Evolutionary conservation across 1,140 invertebrate species (phyloP).

Genomic region (Drosophila baimaii): DNA sequence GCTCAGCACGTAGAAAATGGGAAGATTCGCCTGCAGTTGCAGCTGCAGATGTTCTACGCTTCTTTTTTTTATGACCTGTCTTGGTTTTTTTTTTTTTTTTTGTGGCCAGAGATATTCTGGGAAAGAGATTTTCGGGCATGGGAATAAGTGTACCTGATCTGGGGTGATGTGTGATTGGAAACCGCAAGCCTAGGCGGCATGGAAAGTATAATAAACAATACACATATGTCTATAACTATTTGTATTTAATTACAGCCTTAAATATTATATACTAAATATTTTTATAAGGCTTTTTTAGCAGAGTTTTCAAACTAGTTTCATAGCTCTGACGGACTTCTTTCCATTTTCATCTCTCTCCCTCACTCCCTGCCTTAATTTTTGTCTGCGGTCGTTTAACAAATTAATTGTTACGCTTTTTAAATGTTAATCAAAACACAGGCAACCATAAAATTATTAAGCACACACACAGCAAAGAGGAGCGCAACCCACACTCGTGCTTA

Average conservation of each 20-base stretch:
- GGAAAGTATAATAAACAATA: background rate
- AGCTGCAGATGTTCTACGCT: constrained; percentile 9
- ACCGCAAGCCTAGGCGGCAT: background rate
- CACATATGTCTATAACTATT: too few relatives aligned
- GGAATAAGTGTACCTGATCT: constrained; percentile 25
- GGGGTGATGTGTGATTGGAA: constrained; percentile 3
- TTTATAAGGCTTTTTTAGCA: background rate
- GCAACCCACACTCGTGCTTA: constrained; percentile 1
- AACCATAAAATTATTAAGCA: constrained; percentile 48
- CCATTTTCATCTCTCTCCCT: background rate
- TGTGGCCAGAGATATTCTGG: background rate
- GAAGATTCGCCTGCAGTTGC: constrained; percentile 17
- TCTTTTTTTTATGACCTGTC: constrained; percentile 1
- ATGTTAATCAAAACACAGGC: constrained; percentile 76
- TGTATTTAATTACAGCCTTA: too few relatives aligned
- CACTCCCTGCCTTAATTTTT: too few relatives aligned
- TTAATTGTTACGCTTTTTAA: constrained; percentile 80
- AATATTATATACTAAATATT: too few relatives aligned
- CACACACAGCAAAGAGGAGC: background rate
- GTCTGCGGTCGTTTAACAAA: constrained; percentile 56
- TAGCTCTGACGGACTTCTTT: background rate
- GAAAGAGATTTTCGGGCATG: constrained; percentile 21
- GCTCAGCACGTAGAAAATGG: constrained; percentile 35
- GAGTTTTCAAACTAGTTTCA: background rate
- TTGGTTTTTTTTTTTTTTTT: background rate